Percentiles rank a stretch among this genome's conserved stretches.
Conservation (phyloP, 2,797 vertebrate genomes). For the Pangasius krempfi region DNA sequence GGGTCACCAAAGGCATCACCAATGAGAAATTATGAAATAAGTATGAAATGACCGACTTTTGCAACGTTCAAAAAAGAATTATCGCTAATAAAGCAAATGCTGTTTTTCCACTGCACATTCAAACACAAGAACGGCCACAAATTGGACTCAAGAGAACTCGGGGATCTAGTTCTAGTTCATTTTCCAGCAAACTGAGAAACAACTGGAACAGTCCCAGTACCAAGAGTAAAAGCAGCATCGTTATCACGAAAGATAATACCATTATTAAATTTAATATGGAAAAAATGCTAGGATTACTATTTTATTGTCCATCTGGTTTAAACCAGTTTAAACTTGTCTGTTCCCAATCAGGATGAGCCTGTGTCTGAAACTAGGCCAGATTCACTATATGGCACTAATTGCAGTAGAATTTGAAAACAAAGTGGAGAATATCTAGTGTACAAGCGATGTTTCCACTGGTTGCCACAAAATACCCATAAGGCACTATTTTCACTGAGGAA, state of each 20-base stretch:
- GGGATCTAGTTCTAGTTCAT: neutral
- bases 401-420: neutral
- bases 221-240: neutral
- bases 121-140: neutral
- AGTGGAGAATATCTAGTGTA: neutral
- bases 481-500: neutral
- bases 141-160: neutral
- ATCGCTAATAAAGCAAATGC: neutral
- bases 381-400: neutral
- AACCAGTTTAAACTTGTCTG: neutral
- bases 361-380: neutral
- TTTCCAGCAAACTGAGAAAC: neutral
- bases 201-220: neutral
- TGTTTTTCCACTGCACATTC: slow-evolving; percentile 1
- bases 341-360: neutral
- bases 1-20: neutral
- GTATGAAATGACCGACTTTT: neutral
- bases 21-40: neutral
- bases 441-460: neutral
- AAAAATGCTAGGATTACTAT: neutral
- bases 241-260: neutral
- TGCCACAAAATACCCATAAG: neutral
- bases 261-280: neutral
- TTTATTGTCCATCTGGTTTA: no score
- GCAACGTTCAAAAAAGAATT: neutral